Base-by-base conservation (phyloP, 2,113 vertebrate species). In the Neolamprologus modestus region DNA sequence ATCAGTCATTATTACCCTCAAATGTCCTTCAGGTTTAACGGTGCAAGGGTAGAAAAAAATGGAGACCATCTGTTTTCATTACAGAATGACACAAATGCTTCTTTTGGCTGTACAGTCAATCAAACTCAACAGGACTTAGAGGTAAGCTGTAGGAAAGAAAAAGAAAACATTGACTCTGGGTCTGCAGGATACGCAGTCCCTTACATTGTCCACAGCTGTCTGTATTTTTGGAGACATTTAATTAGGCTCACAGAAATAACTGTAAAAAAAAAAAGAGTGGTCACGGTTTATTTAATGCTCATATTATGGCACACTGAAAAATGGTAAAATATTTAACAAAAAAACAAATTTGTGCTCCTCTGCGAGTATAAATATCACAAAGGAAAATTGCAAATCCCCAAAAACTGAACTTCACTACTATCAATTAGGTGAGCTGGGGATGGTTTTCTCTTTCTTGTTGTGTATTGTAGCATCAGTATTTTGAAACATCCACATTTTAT, bases 21-120 rank as follows among this genome's bases (percentile, higher is more conserved):
- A 68, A 90, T 71, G 84, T 85, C 91, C 88, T 91, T 92, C 82
- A 92, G 87, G 83, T 92, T 88, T 86, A 83, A 84, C 83, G 53
- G 89, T 47, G 88, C 83, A 85, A 55, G 31, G 79, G 79, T 31
- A 68, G 57, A 83, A 68, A 84, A 71, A 71, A 88, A 83, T 86
- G 40, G 83, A 76, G 79, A 81, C 68, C 61, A 81, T 91, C 80
- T 81, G 86, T 87, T 92, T 93, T 87, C 71, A 86, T 89, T 90
- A 85, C 7, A 76, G 73, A 88, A 85, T 33, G 82, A 82, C 84
- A 89, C 17, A 81, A 87, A 84, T 33, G 82, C 53, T 89, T 79
- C 61, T 91, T 37, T 59, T 47, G 82, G 68, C 66, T 14, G 1
- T 50, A 73, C 66, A 78, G 83, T 92, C 88, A 83, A 89, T 93